Evolutionary conservation across 2,888 invertebrate genomes (phyloP).

Genomic region (Caenorhabditis uteleia): DNA sequence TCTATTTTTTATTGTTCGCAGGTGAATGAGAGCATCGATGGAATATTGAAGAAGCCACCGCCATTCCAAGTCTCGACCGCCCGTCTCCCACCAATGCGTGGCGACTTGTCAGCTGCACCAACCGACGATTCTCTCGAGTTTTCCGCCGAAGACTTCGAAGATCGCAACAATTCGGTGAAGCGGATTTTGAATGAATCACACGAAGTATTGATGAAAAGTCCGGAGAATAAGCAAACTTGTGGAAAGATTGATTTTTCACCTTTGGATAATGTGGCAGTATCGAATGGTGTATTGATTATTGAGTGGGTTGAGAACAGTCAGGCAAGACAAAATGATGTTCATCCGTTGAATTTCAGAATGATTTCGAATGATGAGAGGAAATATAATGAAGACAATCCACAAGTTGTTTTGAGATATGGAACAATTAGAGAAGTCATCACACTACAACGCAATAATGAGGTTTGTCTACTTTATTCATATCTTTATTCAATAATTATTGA

Average conservation of each 20-base stretch:
- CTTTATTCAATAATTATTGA: too few relatives aligned
- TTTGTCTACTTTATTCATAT: background rate
- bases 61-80: slow-evolving; percentile 34
- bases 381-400: too few relatives aligned
- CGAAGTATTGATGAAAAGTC: slow-evolving; percentile 24
- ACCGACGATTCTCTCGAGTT: background rate
- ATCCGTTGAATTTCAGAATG: too few relatives aligned
- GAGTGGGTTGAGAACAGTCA: too few relatives aligned
- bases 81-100: slow-evolving; percentile 31
- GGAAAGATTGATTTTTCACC: too few relatives aligned
- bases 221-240: slow-evolving; percentile 34
- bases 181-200: slow-evolving; percentile 30
- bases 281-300: too few relatives aligned
- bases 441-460: slow-evolving; percentile 22
- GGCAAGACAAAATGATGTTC: too few relatives aligned
- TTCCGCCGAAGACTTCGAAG: slow-evolving; percentile 20
- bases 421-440: slow-evolving; percentile 21
- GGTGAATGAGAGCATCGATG: slow-evolving; percentile 27
- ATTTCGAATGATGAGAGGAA: too few relatives aligned
- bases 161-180: slow-evolving; percentile 30
- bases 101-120: slow-evolving; percentile 1
- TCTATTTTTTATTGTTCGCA: too few relatives aligned
- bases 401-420: slow-evolving; percentile 31
- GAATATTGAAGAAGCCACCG: slow-evolving; percentile 20
- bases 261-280: too few relatives aligned